Evolutionary conservation across 2,113 vertebrate species (phyloP), one percentile per base, ranked within the genome.

Genomic region (Vulpes vulpes): DNA sequence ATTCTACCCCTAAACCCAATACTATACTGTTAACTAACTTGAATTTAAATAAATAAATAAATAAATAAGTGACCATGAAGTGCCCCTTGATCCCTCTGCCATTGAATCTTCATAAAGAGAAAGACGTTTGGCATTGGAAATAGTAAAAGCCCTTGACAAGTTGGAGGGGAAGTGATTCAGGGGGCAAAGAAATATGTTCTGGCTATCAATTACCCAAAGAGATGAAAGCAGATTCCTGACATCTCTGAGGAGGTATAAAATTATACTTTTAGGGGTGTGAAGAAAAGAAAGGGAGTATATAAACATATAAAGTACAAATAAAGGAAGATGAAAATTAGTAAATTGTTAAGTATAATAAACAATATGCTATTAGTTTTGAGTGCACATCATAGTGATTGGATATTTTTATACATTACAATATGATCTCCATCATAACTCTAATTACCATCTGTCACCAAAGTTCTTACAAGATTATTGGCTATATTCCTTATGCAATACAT

Each of bases 151-250:
- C 55, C 64, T 3, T 74, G 79, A 93, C 9, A 62, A 92, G 65
- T n/a, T 79, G n/a, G 30, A 96, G 4, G 73, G 38, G 35, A 95
- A 91, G 53, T 71, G 71, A 82, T 71, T 96, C 55, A 10, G 62
- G 80, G 17, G 27, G 38, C 51, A 83, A 91, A 82, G 30, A 89
- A 91, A 82, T 62, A 43, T 11, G 12, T 27, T 32, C 71, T 76
- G 27, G 43, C 57, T 69, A 82, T 85, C 49, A 86, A 22, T 96
- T 95, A 67, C 20, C 51, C 49, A 85, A 55, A 57, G 38, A 93
- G 60, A 95, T 38, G 20, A 89, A 64, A 82, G 19, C 8, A 20
- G 23, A 82, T 20, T 79, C 38, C 59, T 79, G 15, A 79, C 79
- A 82, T n/a, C 67, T 91, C 30, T 83, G 23, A 59, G 16, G 32